Conservation (phyloP, 1,140 invertebrate genomes). For the Melitaea cinxia region DNA sequence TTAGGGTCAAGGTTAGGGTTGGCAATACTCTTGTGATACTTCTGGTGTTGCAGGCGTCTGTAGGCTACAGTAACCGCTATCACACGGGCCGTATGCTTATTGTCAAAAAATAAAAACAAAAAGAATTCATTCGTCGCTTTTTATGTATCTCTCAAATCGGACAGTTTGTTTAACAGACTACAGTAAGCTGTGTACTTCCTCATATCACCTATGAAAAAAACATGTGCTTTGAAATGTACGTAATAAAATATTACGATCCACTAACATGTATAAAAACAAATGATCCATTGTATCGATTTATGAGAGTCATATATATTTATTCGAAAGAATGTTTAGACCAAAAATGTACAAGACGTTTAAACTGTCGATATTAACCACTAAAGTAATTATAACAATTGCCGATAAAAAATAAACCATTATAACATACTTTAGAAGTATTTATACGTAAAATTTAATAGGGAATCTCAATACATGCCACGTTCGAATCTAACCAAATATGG, state of each 20-base stretch:
- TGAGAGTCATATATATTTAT: conserved; percentile 15
- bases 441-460: conserved; percentile 20
- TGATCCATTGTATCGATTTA: conserved; percentile 17
- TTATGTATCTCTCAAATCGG: neutral
- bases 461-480: conserved; percentile 24
- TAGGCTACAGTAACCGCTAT: too few species aligned
- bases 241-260: conserved; percentile 16
- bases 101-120: neutral
- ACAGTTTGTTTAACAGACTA: neutral
- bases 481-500: conserved; percentile 42
- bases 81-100: neutral
- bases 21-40: too few species aligned
- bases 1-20: too few species aligned
- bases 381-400: neutral
- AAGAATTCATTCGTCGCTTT: neutral
- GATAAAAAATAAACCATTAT: conserved; percentile 2
- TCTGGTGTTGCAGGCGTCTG: too few species aligned
- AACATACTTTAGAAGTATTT: conserved; percentile 5
- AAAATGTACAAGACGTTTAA: conserved; percentile 14
- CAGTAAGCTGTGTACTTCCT: neutral
- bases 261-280: conserved; percentile 17
- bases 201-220: neutral
- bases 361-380: conserved; percentile 1
- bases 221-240: conserved; percentile 2
- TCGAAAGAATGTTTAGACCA: neutral